A percentile compares a stretch with the other conserved stretches of the same genome.
phyloP scores from a whole-genome alignment of 2,113 vertebrate species.

The Heterochromis multidens region DNA sequence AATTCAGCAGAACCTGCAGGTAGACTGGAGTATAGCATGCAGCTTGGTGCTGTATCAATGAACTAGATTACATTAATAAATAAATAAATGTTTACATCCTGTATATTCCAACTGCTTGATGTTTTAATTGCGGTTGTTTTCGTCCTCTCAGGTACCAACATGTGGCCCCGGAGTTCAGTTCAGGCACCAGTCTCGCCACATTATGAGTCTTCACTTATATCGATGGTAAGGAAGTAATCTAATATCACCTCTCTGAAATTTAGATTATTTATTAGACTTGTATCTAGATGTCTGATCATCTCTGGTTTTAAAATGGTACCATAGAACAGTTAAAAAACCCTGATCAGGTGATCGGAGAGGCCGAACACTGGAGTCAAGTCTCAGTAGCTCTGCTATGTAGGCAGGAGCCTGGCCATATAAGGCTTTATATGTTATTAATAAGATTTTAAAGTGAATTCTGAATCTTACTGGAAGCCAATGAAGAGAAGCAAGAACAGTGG shows the following conservation, averaged over 20 bases:
- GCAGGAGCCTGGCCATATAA: too few species aligned
- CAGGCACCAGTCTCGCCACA: conserved; percentile 62
- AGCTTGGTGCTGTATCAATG: background rate
- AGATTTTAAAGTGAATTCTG: too few species aligned
- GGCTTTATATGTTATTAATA: too few species aligned
- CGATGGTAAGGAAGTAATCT: conserved; percentile 62
- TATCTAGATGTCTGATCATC: background rate
- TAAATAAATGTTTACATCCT: background rate
- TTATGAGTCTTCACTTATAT: conserved; percentile 73
- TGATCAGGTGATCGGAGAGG: too few species aligned
- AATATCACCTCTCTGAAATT: background rate
- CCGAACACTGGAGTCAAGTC: too few species aligned
- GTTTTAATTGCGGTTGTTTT: background rate
- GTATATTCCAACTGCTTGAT: background rate
- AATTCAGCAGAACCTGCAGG: conserved; percentile 72
- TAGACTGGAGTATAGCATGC: background rate
- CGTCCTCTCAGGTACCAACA: conserved; percentile 52
- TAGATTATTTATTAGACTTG: background rate
- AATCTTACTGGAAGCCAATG: too few species aligned
- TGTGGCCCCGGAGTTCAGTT: conserved; percentile 62
- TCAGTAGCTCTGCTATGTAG: too few species aligned
- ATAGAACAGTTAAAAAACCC: too few species aligned
- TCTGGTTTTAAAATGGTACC: too few species aligned
- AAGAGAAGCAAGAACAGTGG: too few species aligned
- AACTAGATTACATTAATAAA: too few species aligned